phyloP scores from a whole-genome alignment of 2,888 invertebrate species.

The Pyrrhosoma nymphula region DNA sequence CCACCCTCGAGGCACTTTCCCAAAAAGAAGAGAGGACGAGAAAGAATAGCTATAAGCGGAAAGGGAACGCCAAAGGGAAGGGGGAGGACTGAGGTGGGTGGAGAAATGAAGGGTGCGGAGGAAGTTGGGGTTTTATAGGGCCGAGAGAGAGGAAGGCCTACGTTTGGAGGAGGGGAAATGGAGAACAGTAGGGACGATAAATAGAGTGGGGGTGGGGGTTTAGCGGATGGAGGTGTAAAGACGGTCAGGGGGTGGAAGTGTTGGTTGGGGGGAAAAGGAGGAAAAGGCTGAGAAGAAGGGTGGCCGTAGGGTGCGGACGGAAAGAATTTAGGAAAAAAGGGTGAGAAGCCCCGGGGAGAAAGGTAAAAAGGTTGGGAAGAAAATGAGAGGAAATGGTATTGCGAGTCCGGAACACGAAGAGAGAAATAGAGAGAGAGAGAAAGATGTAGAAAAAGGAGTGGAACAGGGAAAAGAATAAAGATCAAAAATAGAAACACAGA shows the following conservation, averaged over 20 bases:
- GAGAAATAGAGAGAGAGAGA: not conserved
- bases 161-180: not conserved
- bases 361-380: not conserved
- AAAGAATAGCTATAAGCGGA: conserved; percentile 36
- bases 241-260: not conserved
- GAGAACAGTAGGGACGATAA: not conserved
- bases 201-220: not conserved
- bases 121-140: conserved; percentile 17
- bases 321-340: not conserved
- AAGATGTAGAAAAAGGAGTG: not conserved
- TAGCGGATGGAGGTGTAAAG: conserved; percentile 27
- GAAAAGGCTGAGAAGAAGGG: not conserved
- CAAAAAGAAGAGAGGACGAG: conserved; percentile 9
- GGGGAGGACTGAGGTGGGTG: not conserved
- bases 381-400: not conserved
- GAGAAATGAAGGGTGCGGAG: not conserved
- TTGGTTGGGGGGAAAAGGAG: not conserved
- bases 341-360: not conserved
- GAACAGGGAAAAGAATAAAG: not conserved
- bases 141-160: not conserved
- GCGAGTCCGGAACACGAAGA: not conserved
- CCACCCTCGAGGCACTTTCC: conserved; percentile 25
- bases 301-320: not conserved
- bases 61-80: not conserved
- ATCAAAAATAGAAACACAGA: not conserved